phyloP scores from a whole-genome alignment of 2,888 invertebrate genomes.

The Rhorus exstirpatorius region DNA sequence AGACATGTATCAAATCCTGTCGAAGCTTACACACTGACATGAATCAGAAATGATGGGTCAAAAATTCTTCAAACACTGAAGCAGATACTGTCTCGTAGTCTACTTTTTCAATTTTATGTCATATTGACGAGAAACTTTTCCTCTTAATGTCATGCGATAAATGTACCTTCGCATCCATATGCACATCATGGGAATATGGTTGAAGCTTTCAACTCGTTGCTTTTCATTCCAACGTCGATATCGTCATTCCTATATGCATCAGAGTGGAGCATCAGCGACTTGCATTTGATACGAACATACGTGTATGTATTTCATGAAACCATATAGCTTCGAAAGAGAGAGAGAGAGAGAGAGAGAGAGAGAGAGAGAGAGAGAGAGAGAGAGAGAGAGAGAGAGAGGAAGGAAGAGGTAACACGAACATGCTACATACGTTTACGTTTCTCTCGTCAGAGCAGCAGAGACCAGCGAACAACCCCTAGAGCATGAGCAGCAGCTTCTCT shows the following conservation, averaged over 20 bases:
- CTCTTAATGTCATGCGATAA: neutral
- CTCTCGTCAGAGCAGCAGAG: conserved; percentile 23
- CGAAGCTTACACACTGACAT: too few relatives aligned
- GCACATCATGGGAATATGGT: conserved; percentile 7
- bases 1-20: too few relatives aligned
- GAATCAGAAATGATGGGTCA: too few relatives aligned
- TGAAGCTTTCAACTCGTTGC: conserved; percentile 23
- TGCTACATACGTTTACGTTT: conserved; percentile 32
- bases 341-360: conserved; percentile 3
- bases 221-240: conserved; percentile 10
- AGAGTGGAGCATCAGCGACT: conserved; percentile 21
- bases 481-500: conserved; percentile 32
- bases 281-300: conserved; percentile 19
- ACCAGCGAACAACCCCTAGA: conserved; percentile 6
- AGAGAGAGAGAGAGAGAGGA: neutral
- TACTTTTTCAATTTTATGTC: too few relatives aligned
- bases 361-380: neutral
- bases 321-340: neutral
- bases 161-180: neutral
- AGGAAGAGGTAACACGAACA: conserved; percentile 10
- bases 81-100: too few relatives aligned
- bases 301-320: neutral
- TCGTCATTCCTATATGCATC: conserved; percentile 9
- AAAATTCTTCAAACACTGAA: too few relatives aligned
- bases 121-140: too few relatives aligned